Evolutionary conservation across 2,888 invertebrate genomes (phyloP), one percentile per base, ranked within the genome.

Genomic region (Cataglyphis altisquamis): DNA sequence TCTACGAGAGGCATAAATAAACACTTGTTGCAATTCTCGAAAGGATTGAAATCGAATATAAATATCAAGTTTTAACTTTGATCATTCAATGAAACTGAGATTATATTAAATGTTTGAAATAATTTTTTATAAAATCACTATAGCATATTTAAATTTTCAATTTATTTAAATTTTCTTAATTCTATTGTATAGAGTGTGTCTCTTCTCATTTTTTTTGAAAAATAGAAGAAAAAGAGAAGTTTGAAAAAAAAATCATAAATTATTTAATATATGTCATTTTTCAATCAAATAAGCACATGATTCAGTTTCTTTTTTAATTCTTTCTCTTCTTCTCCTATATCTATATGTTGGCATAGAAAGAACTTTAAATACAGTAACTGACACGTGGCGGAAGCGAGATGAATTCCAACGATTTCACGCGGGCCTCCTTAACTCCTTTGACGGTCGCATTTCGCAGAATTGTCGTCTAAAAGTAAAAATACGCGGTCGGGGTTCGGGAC

Each of bases 391-490:
- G 92, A 93, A 92, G 86, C 90, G 83, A 88, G 84, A 88, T 88
- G 89, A 91, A 93, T 93, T 92, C 90, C 91, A 89, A 87, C 88
- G 88, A 90, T 90, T 91, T 87, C 75, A 86, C 84, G 84, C 88
- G 88, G 90, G 57, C 82, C 89, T 90, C 88, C 74, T 89, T 90
- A 89, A 90, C 90, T 91, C 91, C 91, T 93, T 93, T 93, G 92
- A 91, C 90, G 92, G 84, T 87, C 86, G 86, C 70, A 88, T 86
- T 94, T 94, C 93, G 87, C 78, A 88, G 94, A 93, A 93, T 89
- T 88, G 89, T 90, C 89, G 88, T 82, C 87, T 86, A 25, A 90
- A 91, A 88, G 91, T 94, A 93, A 92, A 94, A 94, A 93, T 93
- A 93, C 89, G 88, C 88, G 63, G n/a, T 18, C 48, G 48, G 8